A percentile compares a stretch with the other conserved stretches of the same genome.
phyloP scores from a whole-genome alignment of 2,797 vertebrate genomes.

The Gadopsis marmoratus region DNA sequence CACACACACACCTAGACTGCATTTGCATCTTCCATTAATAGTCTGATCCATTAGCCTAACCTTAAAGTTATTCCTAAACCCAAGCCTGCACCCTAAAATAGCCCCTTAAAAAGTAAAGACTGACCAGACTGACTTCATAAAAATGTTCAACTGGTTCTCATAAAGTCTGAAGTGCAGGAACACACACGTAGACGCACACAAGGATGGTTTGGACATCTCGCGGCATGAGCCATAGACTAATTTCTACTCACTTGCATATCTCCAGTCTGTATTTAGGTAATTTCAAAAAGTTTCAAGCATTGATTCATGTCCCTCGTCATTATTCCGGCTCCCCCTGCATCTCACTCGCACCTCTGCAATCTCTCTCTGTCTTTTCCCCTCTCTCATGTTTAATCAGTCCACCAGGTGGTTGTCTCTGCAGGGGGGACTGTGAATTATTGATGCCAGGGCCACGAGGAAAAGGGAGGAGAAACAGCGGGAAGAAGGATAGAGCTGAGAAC shows the following conservation, averaged over 20 bases:
- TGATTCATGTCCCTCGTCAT: conserved; percentile 54
- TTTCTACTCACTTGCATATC: conserved; percentile 20
- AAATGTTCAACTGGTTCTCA: background rate
- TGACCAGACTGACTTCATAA: background rate
- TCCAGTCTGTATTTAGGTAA: conserved; percentile 42
- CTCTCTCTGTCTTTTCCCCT: conserved; percentile 30
- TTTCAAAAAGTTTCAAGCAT: conserved; percentile 53
- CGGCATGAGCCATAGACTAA: background rate
- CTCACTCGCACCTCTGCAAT: conserved; percentile 42
- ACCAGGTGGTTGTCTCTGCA: conserved; percentile 71
- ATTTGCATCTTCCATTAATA: conserved; percentile 7
- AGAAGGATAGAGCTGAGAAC: conserved; percentile 31
- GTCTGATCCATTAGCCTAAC: background rate
- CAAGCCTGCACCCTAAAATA: background rate
- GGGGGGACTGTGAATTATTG: conserved; percentile 83
- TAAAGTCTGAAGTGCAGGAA: background rate
- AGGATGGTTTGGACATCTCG: background rate
- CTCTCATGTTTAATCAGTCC: conserved; percentile 81
- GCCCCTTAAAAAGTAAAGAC: background rate
- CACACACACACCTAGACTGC: background rate
- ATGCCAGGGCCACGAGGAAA: conserved; percentile 65
- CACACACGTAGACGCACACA: background rate
- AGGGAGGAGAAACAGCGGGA: conserved; percentile 54
- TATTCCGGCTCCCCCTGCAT: conserved; percentile 30
- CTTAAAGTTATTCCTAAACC: background rate